Evolutionary conservation across 2,797 vertebrate genomes (phyloP).

Genomic region (Onychomys leucogaster): DNA sequence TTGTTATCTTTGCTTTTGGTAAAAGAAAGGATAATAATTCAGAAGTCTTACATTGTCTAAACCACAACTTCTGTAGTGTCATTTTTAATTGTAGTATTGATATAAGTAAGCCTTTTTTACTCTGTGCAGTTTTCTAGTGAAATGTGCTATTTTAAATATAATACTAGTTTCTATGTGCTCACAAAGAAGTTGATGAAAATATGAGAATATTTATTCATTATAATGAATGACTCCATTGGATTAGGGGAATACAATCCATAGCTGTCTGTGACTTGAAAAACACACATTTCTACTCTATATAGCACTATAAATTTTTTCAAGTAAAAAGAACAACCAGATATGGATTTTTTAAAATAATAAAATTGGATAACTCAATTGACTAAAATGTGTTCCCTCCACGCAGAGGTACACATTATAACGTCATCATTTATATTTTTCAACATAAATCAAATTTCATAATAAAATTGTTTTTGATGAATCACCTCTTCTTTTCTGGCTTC

Average conservation of each 20-base stretch:
- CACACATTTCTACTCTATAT: constrained; percentile 68
- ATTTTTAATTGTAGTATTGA: constrained; percentile 64
- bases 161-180: constrained; percentile 60
- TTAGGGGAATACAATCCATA: constrained; percentile 68
- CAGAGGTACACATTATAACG: constrained; percentile 83
- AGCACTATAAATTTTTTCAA: constrained; percentile 80
- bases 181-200: constrained; percentile 73
- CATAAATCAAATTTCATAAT: constrained; percentile 86
- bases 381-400: constrained; percentile 79
- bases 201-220: constrained; percentile 73
- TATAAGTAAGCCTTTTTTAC: constrained; percentile 44
- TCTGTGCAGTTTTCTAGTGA: constrained; percentile 56
- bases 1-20: constrained; percentile 27
- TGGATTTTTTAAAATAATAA: constrained; percentile 82
- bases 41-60: constrained; percentile 58
- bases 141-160: constrained; percentile 62
- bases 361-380: constrained; percentile 82
- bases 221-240: constrained; percentile 74
- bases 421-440: constrained; percentile 84
- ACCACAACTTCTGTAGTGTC: constrained; percentile 44
- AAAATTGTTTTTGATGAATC: constrained; percentile 87
- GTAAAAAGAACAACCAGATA: constrained; percentile 80
- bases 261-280: constrained; percentile 79
- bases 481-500: constrained; percentile 83
- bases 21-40: constrained; percentile 66